These are phyloP conservation scores for Lemur catta DNA, from an alignment of 2,797 vertebrate genomes.

Conservation along the genomic window DNA sequence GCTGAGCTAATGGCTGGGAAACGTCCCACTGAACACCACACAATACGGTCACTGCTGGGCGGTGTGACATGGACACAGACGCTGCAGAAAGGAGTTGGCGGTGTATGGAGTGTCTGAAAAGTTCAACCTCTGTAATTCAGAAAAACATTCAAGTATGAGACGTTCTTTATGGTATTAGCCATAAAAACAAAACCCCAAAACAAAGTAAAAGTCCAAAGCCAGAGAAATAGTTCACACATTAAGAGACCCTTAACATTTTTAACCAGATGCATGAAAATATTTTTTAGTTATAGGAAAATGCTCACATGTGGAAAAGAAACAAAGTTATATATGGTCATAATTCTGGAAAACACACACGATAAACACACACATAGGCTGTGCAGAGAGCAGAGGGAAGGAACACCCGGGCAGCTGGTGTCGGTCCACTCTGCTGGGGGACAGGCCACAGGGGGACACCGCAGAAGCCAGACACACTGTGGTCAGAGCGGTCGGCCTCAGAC, in stretches of 20 bases:
- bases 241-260: rapidly evolving
- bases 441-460: too few relatives aligned
- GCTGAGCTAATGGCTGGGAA: rapidly evolving
- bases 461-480: neutral
- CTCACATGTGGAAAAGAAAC: neutral
- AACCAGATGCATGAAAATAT: rapidly evolving
- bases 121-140: neutral
- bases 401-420: rapidly evolving
- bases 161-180: rapidly evolving
- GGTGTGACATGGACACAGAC: rapidly evolving
- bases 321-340: rapidly evolving
- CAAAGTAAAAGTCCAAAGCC: rapidly evolving
- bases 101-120: rapidly evolving
- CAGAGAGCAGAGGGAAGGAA: neutral
- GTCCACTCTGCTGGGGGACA: rapidly evolving
- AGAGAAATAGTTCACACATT: rapidly evolving
- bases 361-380: rapidly evolving
- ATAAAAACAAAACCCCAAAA: rapidly evolving
- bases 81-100: rapidly evolving
- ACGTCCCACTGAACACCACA: neutral
- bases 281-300: rapidly evolving
- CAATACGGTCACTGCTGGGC: rapidly evolving
- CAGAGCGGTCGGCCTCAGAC: neutral
- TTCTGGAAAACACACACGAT: rapidly evolving
- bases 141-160: rapidly evolving